Evolutionary conservation across 2,797 vertebrate species (phyloP).

Genomic region (Diplodus puntazzo): DNA sequence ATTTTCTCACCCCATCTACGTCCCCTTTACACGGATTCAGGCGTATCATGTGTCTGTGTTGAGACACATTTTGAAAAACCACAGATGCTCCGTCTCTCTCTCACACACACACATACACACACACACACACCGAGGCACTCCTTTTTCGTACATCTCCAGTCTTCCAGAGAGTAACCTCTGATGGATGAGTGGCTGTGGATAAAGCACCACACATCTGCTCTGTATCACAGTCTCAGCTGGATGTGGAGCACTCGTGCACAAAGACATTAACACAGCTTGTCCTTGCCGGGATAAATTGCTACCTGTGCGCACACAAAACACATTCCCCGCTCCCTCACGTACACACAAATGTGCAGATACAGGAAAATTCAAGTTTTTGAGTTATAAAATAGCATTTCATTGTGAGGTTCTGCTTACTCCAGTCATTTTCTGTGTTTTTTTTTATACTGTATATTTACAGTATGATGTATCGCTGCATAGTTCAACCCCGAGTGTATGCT

Average conservation of each 20-base stretch:
- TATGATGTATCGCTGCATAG: background rate
- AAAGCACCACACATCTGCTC: slow-evolving; percentile 65
- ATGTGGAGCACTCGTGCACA: slow-evolving; percentile 45
- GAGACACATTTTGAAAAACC: slow-evolving; percentile 13
- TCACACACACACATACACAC: background rate
- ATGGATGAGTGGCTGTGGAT: slow-evolving; percentile 60
- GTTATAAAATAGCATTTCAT: background rate
- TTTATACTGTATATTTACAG: slow-evolving; percentile 15
- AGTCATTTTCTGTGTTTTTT: background rate
- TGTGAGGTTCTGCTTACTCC: slow-evolving; percentile 9
- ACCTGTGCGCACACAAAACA: slow-evolving; percentile 50
- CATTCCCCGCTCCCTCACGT: slow-evolving; percentile 13
- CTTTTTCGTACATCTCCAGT: slow-evolving; percentile 30
- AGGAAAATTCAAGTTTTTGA: background rate
- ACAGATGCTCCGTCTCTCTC: slow-evolving; percentile 13
- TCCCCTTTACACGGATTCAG: background rate
- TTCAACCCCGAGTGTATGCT: background rate
- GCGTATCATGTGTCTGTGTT: slow-evolving; percentile 5
- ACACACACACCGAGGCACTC: background rate
- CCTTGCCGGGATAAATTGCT: slow-evolving; percentile 61
- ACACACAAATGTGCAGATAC: slow-evolving; percentile 13
- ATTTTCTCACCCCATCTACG: background rate
- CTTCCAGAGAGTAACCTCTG: slow-evolving; percentile 59
- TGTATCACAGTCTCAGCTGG: slow-evolving; percentile 65
- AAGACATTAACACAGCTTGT: slow-evolving; percentile 71